phyloP scores from a whole-genome alignment of 2,888 invertebrate genomes.

The Blera fallax region DNA sequence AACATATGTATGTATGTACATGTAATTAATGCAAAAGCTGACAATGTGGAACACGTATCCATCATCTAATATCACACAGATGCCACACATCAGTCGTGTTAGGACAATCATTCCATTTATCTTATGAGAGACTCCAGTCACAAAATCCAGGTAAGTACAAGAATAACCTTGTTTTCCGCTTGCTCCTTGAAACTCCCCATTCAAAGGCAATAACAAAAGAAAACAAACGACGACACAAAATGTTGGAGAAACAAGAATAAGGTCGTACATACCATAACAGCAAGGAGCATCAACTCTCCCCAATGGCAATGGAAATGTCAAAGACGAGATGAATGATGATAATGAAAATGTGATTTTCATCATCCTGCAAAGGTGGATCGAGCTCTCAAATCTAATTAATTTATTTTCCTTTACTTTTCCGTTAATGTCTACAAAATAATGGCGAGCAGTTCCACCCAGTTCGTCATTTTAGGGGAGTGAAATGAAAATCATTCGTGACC shows the following conservation, averaged over 20 bases:
- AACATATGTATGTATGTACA: too few species aligned
- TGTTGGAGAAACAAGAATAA: conserved; percentile 3
- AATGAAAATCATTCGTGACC: conserved; percentile 22
- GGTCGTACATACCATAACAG: not conserved
- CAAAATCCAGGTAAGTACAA: conserved; percentile 45
- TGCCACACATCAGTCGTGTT: conserved; percentile 49
- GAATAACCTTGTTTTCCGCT: conserved; percentile 35
- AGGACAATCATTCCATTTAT: conserved; percentile 58
- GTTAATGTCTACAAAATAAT: not conserved
- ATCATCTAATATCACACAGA: conserved; percentile 50
- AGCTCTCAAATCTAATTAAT: conserved; percentile 65
- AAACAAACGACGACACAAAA: not conserved
- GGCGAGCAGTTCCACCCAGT: not conserved
- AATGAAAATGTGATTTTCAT: conserved; percentile 65
- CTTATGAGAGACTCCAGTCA: conserved; percentile 12
- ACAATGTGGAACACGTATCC: conserved; percentile 43
- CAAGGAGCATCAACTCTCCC: not conserved
- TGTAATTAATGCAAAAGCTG: conserved; percentile 56
- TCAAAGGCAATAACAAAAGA: conserved; percentile 27
- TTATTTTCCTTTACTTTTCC: conserved; percentile 30
- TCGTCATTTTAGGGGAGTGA: not conserved
- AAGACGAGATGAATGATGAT: conserved; percentile 64
- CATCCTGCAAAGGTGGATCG: conserved; percentile 56
- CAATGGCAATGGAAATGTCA: conserved; percentile 20
- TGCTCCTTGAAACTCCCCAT: conserved; percentile 11